These are phyloP conservation scores for Mesorhabditis belari DNA, from an alignment of 2,888 invertebrate genomes.

Conservation along the genomic window DNA sequence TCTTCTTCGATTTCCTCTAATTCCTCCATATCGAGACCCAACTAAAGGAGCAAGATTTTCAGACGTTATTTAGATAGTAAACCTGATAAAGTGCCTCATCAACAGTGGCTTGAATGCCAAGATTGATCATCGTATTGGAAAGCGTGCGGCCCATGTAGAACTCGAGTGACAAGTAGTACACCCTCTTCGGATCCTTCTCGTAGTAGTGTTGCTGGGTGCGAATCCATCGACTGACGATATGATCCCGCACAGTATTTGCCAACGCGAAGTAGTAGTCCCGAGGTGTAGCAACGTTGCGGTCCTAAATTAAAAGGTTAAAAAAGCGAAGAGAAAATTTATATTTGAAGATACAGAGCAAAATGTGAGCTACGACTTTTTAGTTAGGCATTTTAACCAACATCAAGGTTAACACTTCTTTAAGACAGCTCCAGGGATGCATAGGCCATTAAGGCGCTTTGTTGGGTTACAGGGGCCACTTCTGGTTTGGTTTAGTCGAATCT, in stretches of 20 bases:
- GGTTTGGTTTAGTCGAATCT: too few species aligned
- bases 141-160: constrained; percentile 96
- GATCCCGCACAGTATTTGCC: constrained; percentile 94
- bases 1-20: constrained; percentile 92
- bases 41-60: constrained; percentile 54
- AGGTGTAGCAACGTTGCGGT: constrained; percentile 93
- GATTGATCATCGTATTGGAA: constrained; percentile 94
- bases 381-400: too few species aligned
- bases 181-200: constrained; percentile 93
- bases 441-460: too few species aligned
- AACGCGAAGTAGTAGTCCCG: constrained; percentile 96
- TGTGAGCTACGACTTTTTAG: too few species aligned
- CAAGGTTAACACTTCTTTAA: too few species aligned
- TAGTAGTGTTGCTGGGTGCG: constrained; percentile 98
- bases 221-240: constrained; percentile 96
- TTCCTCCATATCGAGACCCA: constrained; percentile 94
- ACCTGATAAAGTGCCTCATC: constrained; percentile 88
- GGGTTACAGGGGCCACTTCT: too few species aligned
- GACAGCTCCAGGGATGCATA: too few species aligned
- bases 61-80: background rate
- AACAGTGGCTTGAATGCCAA: constrained; percentile 83
- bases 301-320: constrained; percentile 63
- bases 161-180: constrained; percentile 93
- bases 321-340: too few species aligned
- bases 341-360: too few species aligned